Evolutionary conservation across 1,140 invertebrate species (phyloP).

Genomic region (Drosophila mojavensis): DNA sequence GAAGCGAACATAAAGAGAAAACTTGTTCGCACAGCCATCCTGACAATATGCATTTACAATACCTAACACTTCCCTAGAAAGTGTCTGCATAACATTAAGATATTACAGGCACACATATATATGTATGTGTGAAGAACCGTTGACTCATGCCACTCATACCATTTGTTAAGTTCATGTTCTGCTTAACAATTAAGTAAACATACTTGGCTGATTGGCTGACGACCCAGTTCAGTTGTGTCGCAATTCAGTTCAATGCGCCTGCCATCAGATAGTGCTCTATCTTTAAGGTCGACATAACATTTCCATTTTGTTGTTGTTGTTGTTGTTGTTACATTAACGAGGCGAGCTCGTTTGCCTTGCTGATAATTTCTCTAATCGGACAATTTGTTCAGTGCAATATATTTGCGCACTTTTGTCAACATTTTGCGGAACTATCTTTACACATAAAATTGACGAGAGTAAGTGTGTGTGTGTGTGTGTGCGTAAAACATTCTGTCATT

Average conservation of each 20-base stretch:
- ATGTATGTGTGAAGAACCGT: not conserved
- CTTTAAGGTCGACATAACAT: conserved; percentile 48
- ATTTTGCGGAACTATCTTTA: conserved; percentile 64
- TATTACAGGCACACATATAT: not conserved
- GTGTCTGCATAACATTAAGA: conserved; percentile 13
- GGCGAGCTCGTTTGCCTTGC: conserved; percentile 42
- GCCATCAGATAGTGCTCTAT: conserved; percentile 13
- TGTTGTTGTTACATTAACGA: conserved; percentile 41
- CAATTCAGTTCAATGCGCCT: not conserved
- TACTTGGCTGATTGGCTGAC: not conserved
- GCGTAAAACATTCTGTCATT: conserved; percentile 53
- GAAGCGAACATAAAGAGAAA: conserved; percentile 28
- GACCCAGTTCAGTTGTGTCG: not conserved
- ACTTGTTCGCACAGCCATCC: conserved; percentile 40
- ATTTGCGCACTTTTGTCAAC: conserved; percentile 53
- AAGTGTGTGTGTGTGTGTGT: not conserved
- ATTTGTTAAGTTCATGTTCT: conserved; percentile 5
- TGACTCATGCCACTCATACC: conserved; percentile 27
- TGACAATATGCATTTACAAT: conserved; percentile 33
- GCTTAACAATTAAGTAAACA: conserved; percentile 12
- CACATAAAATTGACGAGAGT: not conserved
- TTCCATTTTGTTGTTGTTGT: conserved; percentile 55
- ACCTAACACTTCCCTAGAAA: conserved; percentile 19
- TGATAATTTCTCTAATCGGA: conserved; percentile 74
- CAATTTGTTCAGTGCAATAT: conserved; percentile 43